These are phyloP conservation scores for Galagoides demidoff DNA, from an alignment of 2,797 vertebrate genomes.

Conservation along the genomic window DNA sequence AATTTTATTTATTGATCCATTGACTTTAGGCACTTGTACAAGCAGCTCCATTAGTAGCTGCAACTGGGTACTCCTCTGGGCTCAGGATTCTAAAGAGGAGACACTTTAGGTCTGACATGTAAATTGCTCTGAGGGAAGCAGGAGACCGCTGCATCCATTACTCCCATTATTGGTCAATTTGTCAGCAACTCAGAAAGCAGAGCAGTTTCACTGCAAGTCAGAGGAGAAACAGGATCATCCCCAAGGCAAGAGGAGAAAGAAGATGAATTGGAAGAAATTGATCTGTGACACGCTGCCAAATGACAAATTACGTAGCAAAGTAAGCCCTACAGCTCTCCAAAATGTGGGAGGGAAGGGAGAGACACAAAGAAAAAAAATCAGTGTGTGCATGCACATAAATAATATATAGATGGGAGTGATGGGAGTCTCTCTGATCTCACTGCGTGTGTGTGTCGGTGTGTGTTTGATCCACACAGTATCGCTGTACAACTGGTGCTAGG, in stretches of 20 bases:
- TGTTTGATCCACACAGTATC: neutral
- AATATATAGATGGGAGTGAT: neutral
- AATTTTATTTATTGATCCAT: constrained; percentile 59
- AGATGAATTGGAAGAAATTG: constrained; percentile 51
- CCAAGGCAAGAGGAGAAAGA: neutral
- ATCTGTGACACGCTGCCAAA: neutral
- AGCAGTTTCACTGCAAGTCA: constrained; percentile 52
- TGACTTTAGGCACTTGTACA: constrained; percentile 54
- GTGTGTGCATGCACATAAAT: neutral
- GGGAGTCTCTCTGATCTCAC: neutral
- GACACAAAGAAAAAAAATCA: neutral
- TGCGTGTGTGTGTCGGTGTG: accelerated
- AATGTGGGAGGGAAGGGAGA: neutral
- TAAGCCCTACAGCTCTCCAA: neutral
- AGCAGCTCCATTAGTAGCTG: constrained; percentile 72
- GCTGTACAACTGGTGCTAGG: neutral
- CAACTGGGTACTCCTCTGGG: constrained; percentile 61
- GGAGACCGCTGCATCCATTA: constrained; percentile 78
- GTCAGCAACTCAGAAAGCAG: constrained; percentile 74
- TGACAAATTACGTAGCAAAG: neutral
- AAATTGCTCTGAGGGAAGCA: constrained; percentile 74
- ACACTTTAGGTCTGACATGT: constrained; percentile 73
- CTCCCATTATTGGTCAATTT: constrained; percentile 79
- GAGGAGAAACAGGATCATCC: constrained; percentile 24
- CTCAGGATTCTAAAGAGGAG: constrained; percentile 46